Conservation (phyloP, 1,140 invertebrate genomes). For the Yoshiicerus persimilis region DNA sequence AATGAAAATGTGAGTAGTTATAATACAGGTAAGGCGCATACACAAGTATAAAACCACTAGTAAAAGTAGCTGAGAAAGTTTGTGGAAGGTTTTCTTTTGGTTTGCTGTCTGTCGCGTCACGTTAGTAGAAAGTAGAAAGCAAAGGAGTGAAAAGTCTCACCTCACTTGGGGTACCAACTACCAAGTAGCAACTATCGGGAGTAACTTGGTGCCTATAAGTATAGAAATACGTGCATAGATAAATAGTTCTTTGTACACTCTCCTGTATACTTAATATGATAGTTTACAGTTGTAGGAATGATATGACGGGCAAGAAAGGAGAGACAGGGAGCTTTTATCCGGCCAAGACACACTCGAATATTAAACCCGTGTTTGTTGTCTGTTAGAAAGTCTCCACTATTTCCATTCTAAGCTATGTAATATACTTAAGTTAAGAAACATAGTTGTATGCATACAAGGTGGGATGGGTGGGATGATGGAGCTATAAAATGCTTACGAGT, state of each 20-base stretch:
- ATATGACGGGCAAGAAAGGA: neutral
- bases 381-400: neutral
- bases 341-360: neutral
- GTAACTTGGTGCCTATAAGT: neutral
- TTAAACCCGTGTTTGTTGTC: constrained; percentile 4
- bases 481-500: constrained; percentile 11
- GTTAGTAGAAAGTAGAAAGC: neutral
- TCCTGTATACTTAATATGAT: neutral
- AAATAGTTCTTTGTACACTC: neutral
- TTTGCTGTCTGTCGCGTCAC: neutral
- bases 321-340: neutral
- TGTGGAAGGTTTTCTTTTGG: too few relatives aligned
- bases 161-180: neutral
- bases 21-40: neutral
- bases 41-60: neutral
- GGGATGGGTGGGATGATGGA: neutral
- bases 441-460: too few relatives aligned
- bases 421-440: too few relatives aligned
- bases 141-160: constrained; percentile 8
- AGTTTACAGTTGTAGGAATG: neutral
- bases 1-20: neutral
- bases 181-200: neutral
- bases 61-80: neutral
- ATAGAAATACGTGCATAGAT: neutral
- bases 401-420: neutral